phyloP scores from a whole-genome alignment of 2,113 vertebrate genomes.

The Lophochroa leadbeateri region DNA sequence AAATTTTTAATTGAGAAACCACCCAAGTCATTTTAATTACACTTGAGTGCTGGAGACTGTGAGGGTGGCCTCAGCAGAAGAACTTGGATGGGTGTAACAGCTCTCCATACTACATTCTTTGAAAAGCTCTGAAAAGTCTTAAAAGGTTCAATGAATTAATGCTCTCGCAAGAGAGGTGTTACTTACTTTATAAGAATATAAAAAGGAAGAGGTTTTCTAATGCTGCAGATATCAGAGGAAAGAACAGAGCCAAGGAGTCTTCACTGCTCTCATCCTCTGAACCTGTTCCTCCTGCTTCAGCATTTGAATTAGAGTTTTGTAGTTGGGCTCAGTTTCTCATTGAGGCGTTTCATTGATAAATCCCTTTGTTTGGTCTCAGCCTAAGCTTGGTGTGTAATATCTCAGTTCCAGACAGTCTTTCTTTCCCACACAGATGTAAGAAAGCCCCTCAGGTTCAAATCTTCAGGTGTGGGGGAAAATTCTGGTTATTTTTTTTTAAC shows the following conservation, averaged over 20 bases:
- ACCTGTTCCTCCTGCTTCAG: not conserved
- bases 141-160: not conserved
- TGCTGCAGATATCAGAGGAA: not conserved
- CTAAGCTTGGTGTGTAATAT: not conserved
- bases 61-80: not conserved
- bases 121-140: slow-evolving; percentile 9
- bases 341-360: not conserved
- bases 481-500: not conserved
- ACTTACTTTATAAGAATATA: not conserved
- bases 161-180: not conserved
- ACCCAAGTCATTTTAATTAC: not conserved
- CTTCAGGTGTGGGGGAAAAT: not conserved
- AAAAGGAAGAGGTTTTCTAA: slow-evolving; percentile 5
- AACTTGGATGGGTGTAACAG: not conserved
- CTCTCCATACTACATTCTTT: not conserved
- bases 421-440: not conserved
- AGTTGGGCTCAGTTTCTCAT: not conserved
- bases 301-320: not conserved
- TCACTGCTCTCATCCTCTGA: not conserved
- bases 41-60: not conserved
- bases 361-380: not conserved
- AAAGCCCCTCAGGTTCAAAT: not conserved
- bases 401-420: not conserved
- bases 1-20: not conserved
- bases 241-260: slow-evolving; percentile 9